Conservation (phyloP, 2,888 invertebrate genomes). For the Sphecodes monilicornis region DNA sequence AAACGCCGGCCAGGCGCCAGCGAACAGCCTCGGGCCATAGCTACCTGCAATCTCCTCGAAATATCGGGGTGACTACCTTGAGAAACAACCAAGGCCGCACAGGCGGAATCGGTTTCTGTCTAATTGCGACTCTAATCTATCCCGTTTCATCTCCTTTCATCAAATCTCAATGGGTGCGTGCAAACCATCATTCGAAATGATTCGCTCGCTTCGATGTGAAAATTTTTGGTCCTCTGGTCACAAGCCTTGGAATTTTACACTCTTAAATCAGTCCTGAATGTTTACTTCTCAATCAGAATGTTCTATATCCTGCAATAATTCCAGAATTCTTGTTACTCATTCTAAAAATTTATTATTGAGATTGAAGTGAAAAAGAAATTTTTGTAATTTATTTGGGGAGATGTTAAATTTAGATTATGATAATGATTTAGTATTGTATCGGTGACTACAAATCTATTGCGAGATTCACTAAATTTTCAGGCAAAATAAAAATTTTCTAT, state of each 20-base stretch:
- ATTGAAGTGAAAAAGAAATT: not conserved
- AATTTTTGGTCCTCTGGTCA: not conserved
- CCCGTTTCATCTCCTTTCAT: not conserved
- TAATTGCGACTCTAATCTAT: constrained; percentile 37
- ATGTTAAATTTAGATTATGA: not conserved
- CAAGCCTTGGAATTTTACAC: not conserved
- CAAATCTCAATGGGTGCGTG: not conserved
- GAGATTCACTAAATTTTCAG: too few species aligned
- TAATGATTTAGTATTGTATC: too few species aligned
- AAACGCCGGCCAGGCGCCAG: constrained; percentile 79
- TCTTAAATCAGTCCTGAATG: not conserved
- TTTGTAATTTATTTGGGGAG: not conserved
- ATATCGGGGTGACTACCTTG: constrained; percentile 59
- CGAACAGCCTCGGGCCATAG: constrained; percentile 72
- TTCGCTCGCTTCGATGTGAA: not conserved
- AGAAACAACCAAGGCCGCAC: constrained; percentile 50
- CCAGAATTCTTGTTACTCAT: not conserved
- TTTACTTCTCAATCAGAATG: too few species aligned
- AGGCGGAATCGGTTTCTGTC: constrained; percentile 49
- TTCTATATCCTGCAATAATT: not conserved
- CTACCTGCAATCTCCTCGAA: constrained; percentile 68
- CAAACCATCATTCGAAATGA: not conserved
- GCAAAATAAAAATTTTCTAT: not conserved
- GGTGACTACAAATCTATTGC: too few species aligned
- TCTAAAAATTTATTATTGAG: not conserved